Percentiles rank a stretch among this genome's conserved stretches.
Conservation (phyloP, 2,888 invertebrate genomes). For the Agonopterix alstromeriana region DNA sequence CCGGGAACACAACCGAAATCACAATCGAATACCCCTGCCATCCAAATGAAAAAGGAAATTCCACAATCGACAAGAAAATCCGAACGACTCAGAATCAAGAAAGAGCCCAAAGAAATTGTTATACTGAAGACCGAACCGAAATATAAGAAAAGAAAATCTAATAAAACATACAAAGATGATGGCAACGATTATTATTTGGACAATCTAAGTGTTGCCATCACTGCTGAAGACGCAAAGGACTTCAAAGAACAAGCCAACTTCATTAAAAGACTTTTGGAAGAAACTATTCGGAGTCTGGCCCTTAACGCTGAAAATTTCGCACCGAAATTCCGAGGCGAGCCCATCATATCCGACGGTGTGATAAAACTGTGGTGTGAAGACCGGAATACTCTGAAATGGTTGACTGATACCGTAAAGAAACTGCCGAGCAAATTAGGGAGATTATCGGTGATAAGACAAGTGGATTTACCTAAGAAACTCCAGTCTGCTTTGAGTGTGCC, state of each 20-base stretch:
- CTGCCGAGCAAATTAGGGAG: not conserved
- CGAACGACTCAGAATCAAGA: too few relatives aligned
- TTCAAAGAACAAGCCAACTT: not conserved
- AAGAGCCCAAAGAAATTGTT: too few relatives aligned
- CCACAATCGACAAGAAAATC: too few relatives aligned
- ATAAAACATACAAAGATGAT: too few relatives aligned
- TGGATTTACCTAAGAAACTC: slow-evolving; percentile 1
- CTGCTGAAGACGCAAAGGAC: not conserved
- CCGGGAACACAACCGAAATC: too few relatives aligned
- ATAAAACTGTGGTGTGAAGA: slow-evolving; percentile 4
- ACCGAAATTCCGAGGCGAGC: slow-evolving; percentile 2
- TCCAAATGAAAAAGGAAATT: too few relatives aligned
- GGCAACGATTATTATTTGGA: not conserved
- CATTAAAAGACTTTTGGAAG: slow-evolving; percentile 1
- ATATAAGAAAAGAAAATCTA: too few relatives aligned
- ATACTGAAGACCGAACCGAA: too few relatives aligned
- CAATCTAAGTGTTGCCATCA: slow-evolving; percentile 1
- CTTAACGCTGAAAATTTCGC: not conserved
- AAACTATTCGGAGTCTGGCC: not conserved
- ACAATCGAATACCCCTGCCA: too few relatives aligned
- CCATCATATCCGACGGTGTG: slow-evolving; percentile 2
- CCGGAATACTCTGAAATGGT: slow-evolving; percentile 1
- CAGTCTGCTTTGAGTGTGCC: slow-evolving; percentile 1
- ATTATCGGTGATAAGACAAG: not conserved
- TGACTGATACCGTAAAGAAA: not conserved